Evolutionary conservation across 2,797 vertebrate genomes (phyloP).

Genomic region (Urocyon cinereoargenteus): DNA sequence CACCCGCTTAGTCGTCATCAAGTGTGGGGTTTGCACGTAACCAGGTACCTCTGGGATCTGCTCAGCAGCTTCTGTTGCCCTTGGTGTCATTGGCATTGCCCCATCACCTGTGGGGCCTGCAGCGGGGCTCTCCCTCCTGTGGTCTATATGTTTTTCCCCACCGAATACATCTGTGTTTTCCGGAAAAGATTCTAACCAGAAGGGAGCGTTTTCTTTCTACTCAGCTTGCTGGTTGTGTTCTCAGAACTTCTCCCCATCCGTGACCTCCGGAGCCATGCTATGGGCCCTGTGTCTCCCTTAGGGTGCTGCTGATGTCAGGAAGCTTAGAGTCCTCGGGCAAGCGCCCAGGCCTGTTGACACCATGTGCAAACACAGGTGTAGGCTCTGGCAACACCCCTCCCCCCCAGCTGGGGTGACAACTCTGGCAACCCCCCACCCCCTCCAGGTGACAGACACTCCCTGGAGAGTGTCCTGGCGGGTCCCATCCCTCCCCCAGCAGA

Average conservation of each 20-base stretch:
- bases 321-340: not conserved
- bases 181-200: not conserved
- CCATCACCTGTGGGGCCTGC: accelerated
- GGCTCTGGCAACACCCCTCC: not conserved
- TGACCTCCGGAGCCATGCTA: not conserved
- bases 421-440: not conserved
- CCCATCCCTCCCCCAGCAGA: accelerated
- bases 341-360: not conserved
- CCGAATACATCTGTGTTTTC: not conserved
- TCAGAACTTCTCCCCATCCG: not conserved
- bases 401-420: not conserved
- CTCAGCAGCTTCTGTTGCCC: too few species aligned
- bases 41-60: not conserved
- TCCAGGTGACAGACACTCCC: not conserved
- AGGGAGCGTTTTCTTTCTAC: not conserved
- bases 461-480: not conserved
- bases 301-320: not conserved
- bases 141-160: accelerated
- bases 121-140: accelerated
- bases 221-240: not conserved
- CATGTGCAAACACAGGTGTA: not conserved
- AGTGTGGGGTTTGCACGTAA: accelerated
- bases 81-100: not conserved
- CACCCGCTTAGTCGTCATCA: accelerated
- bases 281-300: not conserved